A percentile compares a stretch with the other conserved stretches of the same genome.
Evolutionary conservation across 2,797 vertebrate species (phyloP).

Genomic region (Molossus molossus): DNA sequence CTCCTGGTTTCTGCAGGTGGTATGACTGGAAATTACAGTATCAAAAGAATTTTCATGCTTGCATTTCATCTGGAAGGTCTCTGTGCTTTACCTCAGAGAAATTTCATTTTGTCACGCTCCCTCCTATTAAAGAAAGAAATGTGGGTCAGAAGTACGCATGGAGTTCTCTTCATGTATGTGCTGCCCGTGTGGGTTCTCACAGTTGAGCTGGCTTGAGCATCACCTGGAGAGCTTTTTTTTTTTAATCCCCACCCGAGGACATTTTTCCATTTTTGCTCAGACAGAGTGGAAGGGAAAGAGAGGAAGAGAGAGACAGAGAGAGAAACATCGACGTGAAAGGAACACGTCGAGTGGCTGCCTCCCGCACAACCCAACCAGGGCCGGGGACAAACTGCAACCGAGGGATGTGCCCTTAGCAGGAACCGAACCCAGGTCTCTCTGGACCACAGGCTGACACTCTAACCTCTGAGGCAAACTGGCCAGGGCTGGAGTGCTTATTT

Average conservation of each 20-base stretch:
- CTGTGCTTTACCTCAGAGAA: background rate
- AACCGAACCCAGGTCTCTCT: too few relatives aligned
- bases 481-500: background rate
- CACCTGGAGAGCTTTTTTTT: background rate
- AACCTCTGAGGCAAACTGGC: too few relatives aligned
- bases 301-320: too few relatives aligned
- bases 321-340: too few relatives aligned
- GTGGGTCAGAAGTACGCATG: background rate
- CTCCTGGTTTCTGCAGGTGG: background rate
- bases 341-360: too few relatives aligned
- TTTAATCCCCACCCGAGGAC: too few relatives aligned
- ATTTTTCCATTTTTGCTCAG: too few relatives aligned
- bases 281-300: too few relatives aligned
- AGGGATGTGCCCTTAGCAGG: too few relatives aligned
- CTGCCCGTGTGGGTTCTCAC: background rate
- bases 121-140: background rate
- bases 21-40: background rate
- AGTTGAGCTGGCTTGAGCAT: background rate
- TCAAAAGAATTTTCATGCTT: background rate
- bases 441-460: too few relatives aligned
- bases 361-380: too few relatives aligned
- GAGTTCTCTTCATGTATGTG: background rate
- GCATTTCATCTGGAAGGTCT: background rate
- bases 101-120: background rate
- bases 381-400: too few relatives aligned